A percentile compares a stretch with the other conserved stretches of the same genome.
phyloP scores from a whole-genome alignment of 2,113 vertebrate genomes.

The Chinchilla lanigera region DNA sequence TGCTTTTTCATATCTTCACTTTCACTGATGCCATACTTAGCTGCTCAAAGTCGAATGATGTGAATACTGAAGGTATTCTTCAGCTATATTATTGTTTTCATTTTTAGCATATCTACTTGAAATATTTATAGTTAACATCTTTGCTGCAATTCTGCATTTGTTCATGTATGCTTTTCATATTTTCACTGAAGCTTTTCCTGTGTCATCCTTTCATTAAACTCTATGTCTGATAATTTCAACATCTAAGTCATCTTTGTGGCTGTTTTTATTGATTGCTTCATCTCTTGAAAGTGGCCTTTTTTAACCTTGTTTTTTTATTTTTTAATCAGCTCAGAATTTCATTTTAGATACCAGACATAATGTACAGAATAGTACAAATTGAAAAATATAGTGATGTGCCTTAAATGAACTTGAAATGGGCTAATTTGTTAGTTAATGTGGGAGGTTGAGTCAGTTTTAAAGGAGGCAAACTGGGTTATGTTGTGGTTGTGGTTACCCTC shows the following conservation, averaged over 20 bases:
- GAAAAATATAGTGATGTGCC: not conserved
- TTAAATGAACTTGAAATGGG: not conserved
- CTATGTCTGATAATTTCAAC: not conserved
- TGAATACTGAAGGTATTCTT: not conserved
- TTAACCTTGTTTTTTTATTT: not conserved
- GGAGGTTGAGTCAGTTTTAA: not conserved
- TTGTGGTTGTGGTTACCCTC: not conserved
- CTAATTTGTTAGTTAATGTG: not conserved
- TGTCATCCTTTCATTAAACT: constrained; percentile 15
- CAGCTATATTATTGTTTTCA: not conserved
- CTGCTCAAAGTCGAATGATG: not conserved
- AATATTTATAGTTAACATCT: not conserved
- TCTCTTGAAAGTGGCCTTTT: not conserved
- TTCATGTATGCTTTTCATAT: not conserved
- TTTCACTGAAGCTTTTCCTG: not conserved
- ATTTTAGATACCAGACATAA: not conserved
- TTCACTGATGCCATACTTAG: not conserved
- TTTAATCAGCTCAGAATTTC: not conserved
- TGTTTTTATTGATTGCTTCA: constrained; percentile 13
- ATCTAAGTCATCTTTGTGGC: not conserved
- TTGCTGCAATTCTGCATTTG: not conserved
- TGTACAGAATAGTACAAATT: not conserved
- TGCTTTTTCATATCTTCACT: not conserved
- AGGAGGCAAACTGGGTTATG: not conserved
- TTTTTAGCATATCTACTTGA: not conserved